Evolutionary conservation across 2,888 invertebrate genomes (phyloP).

Genomic region (Nycteola revayana): DNA sequence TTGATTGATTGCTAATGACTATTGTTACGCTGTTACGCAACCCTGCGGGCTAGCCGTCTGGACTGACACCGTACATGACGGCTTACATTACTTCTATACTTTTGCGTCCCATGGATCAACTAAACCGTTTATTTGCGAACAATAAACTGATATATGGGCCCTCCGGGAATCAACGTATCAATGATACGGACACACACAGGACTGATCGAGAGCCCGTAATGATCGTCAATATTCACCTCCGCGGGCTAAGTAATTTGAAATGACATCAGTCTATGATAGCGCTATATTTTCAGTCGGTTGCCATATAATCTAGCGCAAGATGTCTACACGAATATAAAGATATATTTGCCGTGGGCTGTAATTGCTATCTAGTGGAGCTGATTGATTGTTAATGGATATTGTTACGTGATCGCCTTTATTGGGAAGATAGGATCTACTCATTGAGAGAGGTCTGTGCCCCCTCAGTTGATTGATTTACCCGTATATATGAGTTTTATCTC

Average conservation of each 20-base stretch:
- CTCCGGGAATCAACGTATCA: constrained; percentile 54
- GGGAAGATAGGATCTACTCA: constrained; percentile 33
- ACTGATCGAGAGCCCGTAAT: constrained; percentile 48
- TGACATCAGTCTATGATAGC: constrained; percentile 55
- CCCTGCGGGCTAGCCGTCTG: constrained; percentile 48
- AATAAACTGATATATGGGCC: constrained; percentile 60
- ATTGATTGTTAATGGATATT: constrained; percentile 62
- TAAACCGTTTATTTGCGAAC: constrained; percentile 57
- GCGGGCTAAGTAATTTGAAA: constrained; percentile 50
- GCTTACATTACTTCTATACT: constrained; percentile 55
- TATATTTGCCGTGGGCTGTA: constrained; percentile 42
- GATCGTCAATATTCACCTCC: constrained; percentile 53
- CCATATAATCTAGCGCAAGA: constrained; percentile 42
- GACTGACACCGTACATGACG: constrained; percentile 59
- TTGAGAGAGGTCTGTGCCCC: constrained; percentile 19
- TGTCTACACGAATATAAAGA: constrained; percentile 37
- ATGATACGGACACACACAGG: constrained; percentile 55
- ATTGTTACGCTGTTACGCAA: constrained; percentile 69
- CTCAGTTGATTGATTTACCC: constrained; percentile 38
- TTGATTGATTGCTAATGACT: constrained; percentile 77
- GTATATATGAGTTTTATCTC: constrained; percentile 33
- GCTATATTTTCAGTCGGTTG: constrained; percentile 48
- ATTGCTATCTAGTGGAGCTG: constrained; percentile 42
- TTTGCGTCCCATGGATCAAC: constrained; percentile 40
- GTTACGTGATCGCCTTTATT: constrained; percentile 46